These are phyloP conservation scores for Galleria mellonella DNA, from an alignment of 1,140 invertebrate genomes.

Conservation along the genomic window DNA sequence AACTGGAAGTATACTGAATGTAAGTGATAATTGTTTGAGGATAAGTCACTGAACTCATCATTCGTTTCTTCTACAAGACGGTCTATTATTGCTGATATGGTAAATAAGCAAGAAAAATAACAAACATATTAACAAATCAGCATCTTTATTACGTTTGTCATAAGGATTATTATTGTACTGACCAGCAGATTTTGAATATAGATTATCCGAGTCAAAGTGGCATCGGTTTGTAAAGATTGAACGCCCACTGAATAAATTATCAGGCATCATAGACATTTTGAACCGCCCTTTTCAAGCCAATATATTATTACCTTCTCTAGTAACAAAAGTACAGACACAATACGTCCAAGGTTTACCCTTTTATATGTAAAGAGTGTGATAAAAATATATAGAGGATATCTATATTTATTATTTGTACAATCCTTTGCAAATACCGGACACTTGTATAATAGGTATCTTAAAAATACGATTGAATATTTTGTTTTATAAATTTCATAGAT, in stretches of 20 bases:
- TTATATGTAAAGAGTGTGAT: too few species aligned
- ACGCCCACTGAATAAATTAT: slow-evolving; percentile 4
- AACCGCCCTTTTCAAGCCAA: background rate
- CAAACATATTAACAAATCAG: background rate
- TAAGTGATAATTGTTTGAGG: too few species aligned
- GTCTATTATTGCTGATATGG: slow-evolving; percentile 6
- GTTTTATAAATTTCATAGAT: too few species aligned
- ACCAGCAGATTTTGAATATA: background rate
- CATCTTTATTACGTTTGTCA: background rate
- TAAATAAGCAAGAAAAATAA: slow-evolving; percentile 5
- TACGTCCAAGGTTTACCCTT: too few species aligned
- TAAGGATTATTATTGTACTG: background rate
- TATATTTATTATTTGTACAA: too few species aligned
- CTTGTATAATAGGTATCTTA: too few species aligned
- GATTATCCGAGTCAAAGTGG: background rate
- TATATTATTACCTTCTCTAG: too few species aligned
- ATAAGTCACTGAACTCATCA: slow-evolving; percentile 30
- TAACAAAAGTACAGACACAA: too few species aligned
- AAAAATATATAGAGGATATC: too few species aligned
- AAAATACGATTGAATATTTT: too few species aligned
- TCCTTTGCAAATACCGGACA: too few species aligned
- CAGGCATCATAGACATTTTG: background rate
- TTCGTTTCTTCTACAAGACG: background rate
- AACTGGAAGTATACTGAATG: too few species aligned
- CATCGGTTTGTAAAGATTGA: background rate